Evolutionary conservation across 2,113 vertebrate genomes (phyloP).

Genomic region (Dolichallabes microphthalmus): DNA sequence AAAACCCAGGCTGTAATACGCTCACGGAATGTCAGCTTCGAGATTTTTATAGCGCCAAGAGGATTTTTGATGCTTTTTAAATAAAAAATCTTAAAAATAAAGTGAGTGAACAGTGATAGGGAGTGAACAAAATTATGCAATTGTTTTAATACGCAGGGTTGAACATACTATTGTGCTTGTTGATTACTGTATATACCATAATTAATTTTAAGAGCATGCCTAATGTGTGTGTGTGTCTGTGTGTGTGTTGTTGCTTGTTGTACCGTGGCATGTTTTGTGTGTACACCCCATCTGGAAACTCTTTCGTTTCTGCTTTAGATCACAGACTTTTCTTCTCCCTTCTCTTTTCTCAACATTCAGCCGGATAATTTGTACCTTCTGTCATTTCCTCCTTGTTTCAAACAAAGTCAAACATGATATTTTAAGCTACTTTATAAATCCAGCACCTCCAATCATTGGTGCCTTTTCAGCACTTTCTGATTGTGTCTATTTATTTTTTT

Average conservation of each 20-base stretch:
- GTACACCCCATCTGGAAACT: constrained; percentile 31
- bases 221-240: neutral
- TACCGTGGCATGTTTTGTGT: neutral
- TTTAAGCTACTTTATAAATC: constrained; percentile 21
- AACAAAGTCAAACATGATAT: neutral
- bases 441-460: neutral
- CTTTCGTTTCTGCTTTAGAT: constrained; percentile 42
- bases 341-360: neutral
- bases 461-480: neutral
- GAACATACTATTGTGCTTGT: neutral
- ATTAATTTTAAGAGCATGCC: neutral
- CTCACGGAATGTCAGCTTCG: neutral
- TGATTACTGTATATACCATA: neutral
- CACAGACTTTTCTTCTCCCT: constrained; percentile 8
- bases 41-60: neutral
- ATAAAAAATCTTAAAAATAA: neutral
- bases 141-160: neutral
- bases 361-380: constrained; percentile 28
- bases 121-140: neutral
- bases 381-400: neutral
- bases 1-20: neutral
- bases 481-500: no score
- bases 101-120: no score
- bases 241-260: constrained; percentile 1
- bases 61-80: neutral